Conservation (phyloP, 2,888 invertebrate species). For the Acleris laterana region DNA sequence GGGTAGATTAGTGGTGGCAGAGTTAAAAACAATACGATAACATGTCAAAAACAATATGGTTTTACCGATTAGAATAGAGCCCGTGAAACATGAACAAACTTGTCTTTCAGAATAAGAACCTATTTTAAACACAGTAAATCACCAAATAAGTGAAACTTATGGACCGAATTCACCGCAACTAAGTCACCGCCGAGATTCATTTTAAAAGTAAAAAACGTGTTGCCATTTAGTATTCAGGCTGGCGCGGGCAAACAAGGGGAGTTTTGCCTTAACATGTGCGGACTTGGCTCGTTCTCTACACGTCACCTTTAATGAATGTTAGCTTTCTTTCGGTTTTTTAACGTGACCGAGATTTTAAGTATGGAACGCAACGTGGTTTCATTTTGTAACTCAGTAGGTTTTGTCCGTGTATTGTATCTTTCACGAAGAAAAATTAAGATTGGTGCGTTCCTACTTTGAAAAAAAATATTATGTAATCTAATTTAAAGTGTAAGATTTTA, state of each 20-base stretch:
- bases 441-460: no score
- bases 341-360: slow-evolving; percentile 34
- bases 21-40: no score
- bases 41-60: no score
- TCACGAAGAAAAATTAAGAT: neutral
- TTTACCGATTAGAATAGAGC: no score
- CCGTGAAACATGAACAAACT: no score
- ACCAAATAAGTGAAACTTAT: slow-evolving; percentile 7
- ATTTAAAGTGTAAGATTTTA: no score
- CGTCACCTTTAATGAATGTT: slow-evolving; percentile 43
- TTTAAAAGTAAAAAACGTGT: slow-evolving; percentile 14
- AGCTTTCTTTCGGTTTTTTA: slow-evolving; percentile 24
- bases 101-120: no score
- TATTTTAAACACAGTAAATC: no score
- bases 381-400: slow-evolving; percentile 14
- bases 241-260: slow-evolving; percentile 42
- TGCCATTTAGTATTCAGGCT: slow-evolving; percentile 41
- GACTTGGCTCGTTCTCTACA: slow-evolving; percentile 44
- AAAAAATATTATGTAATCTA: no score
- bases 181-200: slow-evolving; percentile 19
- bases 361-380: neutral
- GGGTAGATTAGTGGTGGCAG: no score
- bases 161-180: slow-evolving; percentile 9
- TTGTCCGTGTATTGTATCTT: slow-evolving; percentile 1
- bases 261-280: slow-evolving; percentile 24